phyloP scores from a whole-genome alignment of 2,888 invertebrate species.

The Folsomia manolachei region DNA sequence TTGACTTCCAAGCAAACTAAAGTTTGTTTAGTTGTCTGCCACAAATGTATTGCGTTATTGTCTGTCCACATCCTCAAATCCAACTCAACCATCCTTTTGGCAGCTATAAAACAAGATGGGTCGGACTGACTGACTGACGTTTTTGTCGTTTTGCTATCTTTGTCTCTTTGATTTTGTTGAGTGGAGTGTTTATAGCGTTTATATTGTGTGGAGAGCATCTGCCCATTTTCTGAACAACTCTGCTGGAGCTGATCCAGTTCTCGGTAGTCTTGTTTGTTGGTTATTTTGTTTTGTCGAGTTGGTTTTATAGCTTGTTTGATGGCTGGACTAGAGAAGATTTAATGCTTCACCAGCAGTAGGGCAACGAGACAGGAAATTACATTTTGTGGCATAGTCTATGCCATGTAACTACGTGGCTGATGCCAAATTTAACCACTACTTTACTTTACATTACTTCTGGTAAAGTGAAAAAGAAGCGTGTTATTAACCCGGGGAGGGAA shows the following conservation, averaged over 20 bases:
- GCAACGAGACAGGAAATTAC: neutral
- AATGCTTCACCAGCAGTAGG: neutral
- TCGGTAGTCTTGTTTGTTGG: too few relatives aligned
- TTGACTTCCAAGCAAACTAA: too few relatives aligned
- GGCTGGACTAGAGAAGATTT: neutral
- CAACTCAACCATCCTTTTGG: neutral
- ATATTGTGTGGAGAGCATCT: too few relatives aligned
- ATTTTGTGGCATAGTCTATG: conserved; percentile 1
- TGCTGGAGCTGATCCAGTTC: too few relatives aligned
- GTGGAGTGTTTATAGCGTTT: neutral
- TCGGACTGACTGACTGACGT: neutral
- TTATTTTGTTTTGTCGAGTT: neutral
- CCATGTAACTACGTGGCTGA: neutral
- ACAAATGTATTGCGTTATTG: too few relatives aligned
- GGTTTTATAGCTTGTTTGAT: conserved; percentile 7
- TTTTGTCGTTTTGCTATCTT: neutral
- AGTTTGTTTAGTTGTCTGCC: too few relatives aligned
- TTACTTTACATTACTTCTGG: neutral
- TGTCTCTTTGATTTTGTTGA: neutral
- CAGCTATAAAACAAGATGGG: neutral
- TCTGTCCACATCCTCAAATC: neutral
- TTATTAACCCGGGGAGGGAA: neutral
- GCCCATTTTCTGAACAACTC: too few relatives aligned
- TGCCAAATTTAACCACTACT: neutral
- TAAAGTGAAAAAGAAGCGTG: neutral